Percentiles rank a stretch among this genome's conserved stretches.
Conservation (phyloP, 2,113 vertebrate species). For the Ceratotherium simum region DNA sequence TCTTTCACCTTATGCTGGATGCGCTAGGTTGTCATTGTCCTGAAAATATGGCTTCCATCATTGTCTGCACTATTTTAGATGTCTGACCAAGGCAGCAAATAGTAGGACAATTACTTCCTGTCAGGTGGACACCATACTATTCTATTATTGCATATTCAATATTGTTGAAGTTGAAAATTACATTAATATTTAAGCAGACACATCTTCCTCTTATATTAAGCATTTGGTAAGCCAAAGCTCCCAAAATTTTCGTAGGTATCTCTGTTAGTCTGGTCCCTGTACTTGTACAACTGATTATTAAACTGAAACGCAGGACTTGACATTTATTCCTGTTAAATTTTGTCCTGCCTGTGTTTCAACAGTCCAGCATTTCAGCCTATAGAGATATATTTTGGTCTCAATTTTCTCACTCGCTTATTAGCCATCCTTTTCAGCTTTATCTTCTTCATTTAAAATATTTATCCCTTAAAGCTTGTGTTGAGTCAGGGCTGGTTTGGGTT, state of each 20-base stretch:
- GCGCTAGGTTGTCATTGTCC: background rate
- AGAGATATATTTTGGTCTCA: background rate
- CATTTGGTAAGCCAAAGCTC: background rate
- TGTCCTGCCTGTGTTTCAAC: background rate
- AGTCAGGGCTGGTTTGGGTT: background rate
- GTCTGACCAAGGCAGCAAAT: background rate
- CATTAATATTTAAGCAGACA: background rate
- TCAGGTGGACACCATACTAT: background rate
- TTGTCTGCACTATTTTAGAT: background rate
- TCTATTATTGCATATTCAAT: background rate
- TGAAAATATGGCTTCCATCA: background rate
- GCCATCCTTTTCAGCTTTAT: background rate
- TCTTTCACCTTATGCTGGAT: background rate
- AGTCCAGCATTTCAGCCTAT: background rate
- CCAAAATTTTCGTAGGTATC: background rate
- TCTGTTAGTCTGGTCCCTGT: background rate
- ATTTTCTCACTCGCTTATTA: background rate
- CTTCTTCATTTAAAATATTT: background rate
- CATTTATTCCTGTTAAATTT: background rate
- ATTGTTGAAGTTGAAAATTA: background rate
- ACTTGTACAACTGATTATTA: background rate
- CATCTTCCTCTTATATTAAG: background rate
- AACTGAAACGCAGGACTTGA: background rate
- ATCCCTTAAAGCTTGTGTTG: background rate
- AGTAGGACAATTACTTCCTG: background rate